A percentile compares a stretch with the other conserved stretches of the same genome.
These are phyloP conservation scores for Temnothorax ravouxi DNA, from an alignment of 2,888 invertebrate genomes.

Conservation along the genomic window DNA sequence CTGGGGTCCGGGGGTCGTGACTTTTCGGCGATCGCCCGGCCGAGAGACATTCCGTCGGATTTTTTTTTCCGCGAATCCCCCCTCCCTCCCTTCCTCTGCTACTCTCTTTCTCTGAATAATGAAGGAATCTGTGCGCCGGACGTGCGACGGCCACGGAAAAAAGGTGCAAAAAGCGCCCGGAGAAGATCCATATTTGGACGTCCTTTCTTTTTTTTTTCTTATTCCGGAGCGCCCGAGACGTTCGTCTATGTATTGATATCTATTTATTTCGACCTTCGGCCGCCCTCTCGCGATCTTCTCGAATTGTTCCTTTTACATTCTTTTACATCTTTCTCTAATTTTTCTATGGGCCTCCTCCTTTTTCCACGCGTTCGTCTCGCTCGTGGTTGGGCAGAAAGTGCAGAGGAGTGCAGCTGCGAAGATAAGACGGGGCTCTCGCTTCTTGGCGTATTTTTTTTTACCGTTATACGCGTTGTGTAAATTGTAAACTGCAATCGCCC, in stretches of 20 bases:
- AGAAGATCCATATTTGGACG: constrained; percentile 2
- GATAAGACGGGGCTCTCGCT: background rate
- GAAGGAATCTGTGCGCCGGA: background rate
- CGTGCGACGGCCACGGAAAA: background rate
- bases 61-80: background rate
- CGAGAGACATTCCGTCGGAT: background rate
- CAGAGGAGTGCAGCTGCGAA: constrained; percentile 1
- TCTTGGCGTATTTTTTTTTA: constrained; percentile 9
- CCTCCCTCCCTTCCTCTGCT: no score
- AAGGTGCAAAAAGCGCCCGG: background rate
- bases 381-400: background rate
- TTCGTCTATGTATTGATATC: background rate
- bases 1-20: background rate
- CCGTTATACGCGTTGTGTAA: constrained; percentile 31
- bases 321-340: no score
- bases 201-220: background rate
- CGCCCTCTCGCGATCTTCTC: background rate
- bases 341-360: background rate
- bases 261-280: background rate
- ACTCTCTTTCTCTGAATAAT: background rate
- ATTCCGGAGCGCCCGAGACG: background rate
- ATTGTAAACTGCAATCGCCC: constrained; percentile 11
- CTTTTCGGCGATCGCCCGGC: background rate
- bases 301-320: background rate
- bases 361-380: background rate